Evolutionary conservation across 2,113 vertebrate species (phyloP).

Genomic region (Tichodroma muraria): DNA sequence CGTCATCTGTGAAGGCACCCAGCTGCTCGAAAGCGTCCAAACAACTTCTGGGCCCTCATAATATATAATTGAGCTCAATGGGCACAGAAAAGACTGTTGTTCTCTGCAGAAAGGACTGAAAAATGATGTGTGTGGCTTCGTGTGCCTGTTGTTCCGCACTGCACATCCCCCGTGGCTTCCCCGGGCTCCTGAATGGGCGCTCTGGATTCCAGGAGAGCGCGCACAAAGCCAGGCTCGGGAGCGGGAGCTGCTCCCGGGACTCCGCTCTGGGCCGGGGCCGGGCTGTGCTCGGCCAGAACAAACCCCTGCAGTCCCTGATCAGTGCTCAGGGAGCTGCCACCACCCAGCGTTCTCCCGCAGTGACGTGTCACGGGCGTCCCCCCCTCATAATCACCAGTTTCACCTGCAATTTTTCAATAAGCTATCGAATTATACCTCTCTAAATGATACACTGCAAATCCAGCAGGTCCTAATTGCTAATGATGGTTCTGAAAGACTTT

Average conservation of each 20-base stretch:
- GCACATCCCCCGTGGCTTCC: not conserved
- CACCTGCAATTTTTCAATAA: constrained; percentile 58
- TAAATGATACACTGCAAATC: constrained; percentile 36
- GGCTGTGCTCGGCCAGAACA: not conserved
- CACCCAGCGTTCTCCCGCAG: not conserved
- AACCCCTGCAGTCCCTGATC: constrained; percentile 2
- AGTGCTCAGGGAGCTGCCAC: not conserved
- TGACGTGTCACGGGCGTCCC: not conserved
- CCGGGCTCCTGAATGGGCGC: not conserved
- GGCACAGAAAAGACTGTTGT: not conserved
- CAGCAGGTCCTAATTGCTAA: constrained; percentile 55
- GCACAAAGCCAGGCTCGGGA: not conserved
- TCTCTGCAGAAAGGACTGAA: not conserved
- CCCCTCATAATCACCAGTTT: constrained; percentile 34
- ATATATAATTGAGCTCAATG: constrained; percentile 7
- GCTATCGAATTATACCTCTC: constrained; percentile 46
- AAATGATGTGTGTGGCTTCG: not conserved
- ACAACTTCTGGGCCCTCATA: constrained; percentile 15
- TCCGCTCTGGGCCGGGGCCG: not conserved
- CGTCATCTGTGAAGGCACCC: constrained; percentile 17
- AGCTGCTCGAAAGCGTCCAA: constrained; percentile 35
- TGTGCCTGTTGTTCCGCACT: not conserved
- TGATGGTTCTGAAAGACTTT: constrained; percentile 60
- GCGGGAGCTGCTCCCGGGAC: not conserved
- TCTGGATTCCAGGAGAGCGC: not conserved